These are phyloP conservation scores for Drosophila parthenogenetica DNA, from an alignment of 2,888 invertebrate species.

Conservation along the genomic window DNA sequence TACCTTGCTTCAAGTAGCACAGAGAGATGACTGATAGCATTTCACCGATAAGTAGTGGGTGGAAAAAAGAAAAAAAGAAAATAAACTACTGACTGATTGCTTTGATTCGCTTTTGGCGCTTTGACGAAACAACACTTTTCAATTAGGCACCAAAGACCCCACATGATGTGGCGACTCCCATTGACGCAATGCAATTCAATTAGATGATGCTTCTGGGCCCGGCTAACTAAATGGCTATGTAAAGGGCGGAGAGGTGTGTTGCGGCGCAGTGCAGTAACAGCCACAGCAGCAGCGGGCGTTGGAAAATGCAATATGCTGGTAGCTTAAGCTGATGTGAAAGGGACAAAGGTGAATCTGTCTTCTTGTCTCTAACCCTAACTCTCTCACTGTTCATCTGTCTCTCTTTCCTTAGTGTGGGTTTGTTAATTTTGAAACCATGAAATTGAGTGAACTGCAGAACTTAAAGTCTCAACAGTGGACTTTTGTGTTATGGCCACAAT, in stretches of 20 bases:
- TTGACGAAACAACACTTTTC: constrained; percentile 59
- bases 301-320: constrained; percentile 41
- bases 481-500: constrained; percentile 44
- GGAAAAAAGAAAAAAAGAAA: constrained; percentile 1
- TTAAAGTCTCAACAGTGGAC: constrained; percentile 25
- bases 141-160: constrained; percentile 50
- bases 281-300: constrained; percentile 2
- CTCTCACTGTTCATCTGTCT: no score
- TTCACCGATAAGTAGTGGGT: constrained; percentile 12
- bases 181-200: constrained; percentile 72
- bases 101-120: constrained; percentile 22
- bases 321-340: constrained; percentile 21
- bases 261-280: constrained; percentile 23
- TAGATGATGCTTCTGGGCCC: constrained; percentile 48
- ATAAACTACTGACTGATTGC: constrained; percentile 29
- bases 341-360: constrained; percentile 12
- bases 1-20: constrained; percentile 16
- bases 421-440: constrained; percentile 70
- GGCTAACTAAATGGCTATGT: constrained; percentile 20
- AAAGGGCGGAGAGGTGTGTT: constrained; percentile 1
- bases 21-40: constrained; percentile 5
- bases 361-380: no score
- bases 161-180: constrained; percentile 18
- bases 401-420: not conserved
- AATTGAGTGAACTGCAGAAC: constrained; percentile 73